Evolutionary conservation across 2,888 invertebrate species (phyloP), one percentile per base, ranked within the genome.

Genomic region (Shargacucullia verbasci): DNA sequence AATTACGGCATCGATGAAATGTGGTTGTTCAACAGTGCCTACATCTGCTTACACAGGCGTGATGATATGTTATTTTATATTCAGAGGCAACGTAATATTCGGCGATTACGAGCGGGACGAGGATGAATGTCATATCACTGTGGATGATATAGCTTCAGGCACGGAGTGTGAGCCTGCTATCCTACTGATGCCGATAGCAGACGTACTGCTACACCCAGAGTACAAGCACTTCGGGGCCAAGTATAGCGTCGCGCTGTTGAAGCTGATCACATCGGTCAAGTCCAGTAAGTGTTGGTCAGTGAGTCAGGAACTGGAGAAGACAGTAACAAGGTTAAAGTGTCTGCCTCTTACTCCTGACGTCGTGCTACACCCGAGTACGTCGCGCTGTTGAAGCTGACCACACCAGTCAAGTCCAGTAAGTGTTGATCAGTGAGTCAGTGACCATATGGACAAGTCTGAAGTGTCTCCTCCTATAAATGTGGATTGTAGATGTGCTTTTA

Each of bases 101-200:
- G 87, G 87, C 0, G 90, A 91, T 34, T 92, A 92, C 69, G 92
- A 92, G 49, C 76, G 92, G 0, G 92, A 92, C n/a, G 91, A 91
- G 38, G 31, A 0, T 0, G 92, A 92, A 40, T 92, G 92, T 44
- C 75, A 67, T 0, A 53, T 90, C 5, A 71, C 79, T 0, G 0
- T 81, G 0, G 76, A 81, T 2, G 72, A 83, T 1, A 37, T 91
- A 10, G 82, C 87, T 0, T 45, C 20, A 0, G 90, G 90, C 0
- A 71, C 67, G 0, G 79, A 81, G 39, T 92, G 92, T 29, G 85
- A 86, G 10, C 84, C 90, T 0, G 91, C 91, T 0, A 77, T 89
- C 0, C 69, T 92, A 10, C 71, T 92, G 56, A 86, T 91, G 85
- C 92, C 92, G 0, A 82, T 92, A 37, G 85, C 91, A 0, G 92